These are phyloP conservation scores for Heterodera schachtii DNA, from an alignment of 1,140 invertebrate species.

Conservation along the genomic window DNA sequence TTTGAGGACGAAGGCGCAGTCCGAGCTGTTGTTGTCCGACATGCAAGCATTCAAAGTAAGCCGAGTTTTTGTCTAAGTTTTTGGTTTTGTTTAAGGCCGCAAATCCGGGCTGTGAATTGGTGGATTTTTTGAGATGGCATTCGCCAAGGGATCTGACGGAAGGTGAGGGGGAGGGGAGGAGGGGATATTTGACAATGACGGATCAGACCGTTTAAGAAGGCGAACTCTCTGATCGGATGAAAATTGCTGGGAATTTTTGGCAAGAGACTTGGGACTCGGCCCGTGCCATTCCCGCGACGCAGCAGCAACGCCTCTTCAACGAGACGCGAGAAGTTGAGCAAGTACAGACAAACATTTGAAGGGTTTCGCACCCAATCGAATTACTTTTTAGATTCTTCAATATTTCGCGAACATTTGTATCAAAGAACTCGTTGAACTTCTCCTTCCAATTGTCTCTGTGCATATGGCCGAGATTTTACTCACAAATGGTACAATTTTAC, in stretches of 20 bases:
- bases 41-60: constrained; percentile 84
- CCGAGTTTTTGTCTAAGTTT: not conserved
- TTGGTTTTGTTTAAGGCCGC: constrained; percentile 74
- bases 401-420: constrained; percentile 44
- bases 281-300: constrained; percentile 80
- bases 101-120: constrained; percentile 85
- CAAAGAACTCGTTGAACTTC: constrained; percentile 42
- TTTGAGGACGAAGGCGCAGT: constrained; percentile 87
- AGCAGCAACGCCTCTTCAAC: constrained; percentile 90
- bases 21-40: constrained; percentile 88
- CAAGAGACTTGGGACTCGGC: constrained; percentile 81
- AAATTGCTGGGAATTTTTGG: constrained; percentile 80
- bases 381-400: constrained; percentile 47
- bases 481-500: constrained; percentile 29
- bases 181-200: no score
- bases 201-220: constrained; percentile 68
- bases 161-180: not conserved
- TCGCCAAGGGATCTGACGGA: constrained; percentile 83
- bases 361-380: no score
- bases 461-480: constrained; percentile 31
- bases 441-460: constrained; percentile 53
- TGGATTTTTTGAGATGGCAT: constrained; percentile 97
- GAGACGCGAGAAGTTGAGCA: constrained; percentile 93
- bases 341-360: constrained; percentile 32
- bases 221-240: constrained; percentile 74